These are phyloP conservation scores for Odontocolon sp. DNA, from an alignment of 2,888 invertebrate genomes.

Conservation along the genomic window DNA sequence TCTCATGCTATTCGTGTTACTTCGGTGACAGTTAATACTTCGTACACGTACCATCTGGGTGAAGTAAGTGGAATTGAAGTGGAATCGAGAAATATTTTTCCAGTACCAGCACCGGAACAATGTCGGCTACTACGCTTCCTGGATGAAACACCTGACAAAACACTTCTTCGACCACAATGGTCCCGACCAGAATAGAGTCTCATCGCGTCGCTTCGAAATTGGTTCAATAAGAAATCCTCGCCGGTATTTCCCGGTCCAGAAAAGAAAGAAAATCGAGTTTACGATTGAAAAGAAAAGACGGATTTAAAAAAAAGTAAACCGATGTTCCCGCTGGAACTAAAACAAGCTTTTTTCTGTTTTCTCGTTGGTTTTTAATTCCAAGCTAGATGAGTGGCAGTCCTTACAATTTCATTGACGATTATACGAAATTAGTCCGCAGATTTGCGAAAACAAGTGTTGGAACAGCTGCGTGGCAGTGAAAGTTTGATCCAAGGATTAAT, in stretches of 20 bases:
- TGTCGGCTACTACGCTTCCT: not conserved
- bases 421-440: constrained; percentile 33
- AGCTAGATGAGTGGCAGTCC: not conserved
- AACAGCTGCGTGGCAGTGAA: constrained; percentile 47
- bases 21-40: not conserved
- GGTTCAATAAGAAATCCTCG: constrained; percentile 18
- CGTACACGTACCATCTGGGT: not conserved
- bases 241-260: not conserved
- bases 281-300: not conserved
- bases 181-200: not conserved
- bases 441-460: constrained; percentile 37
- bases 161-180: not conserved
- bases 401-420: constrained; percentile 20
- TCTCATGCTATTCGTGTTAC: constrained; percentile 6
- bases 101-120: constrained; percentile 29
- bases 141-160: constrained; percentile 18
- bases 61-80: constrained; percentile 6
- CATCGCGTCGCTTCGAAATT: constrained; percentile 23
- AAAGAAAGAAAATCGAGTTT: not conserved
- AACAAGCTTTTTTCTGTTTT: not conserved
- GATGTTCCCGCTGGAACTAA: too few relatives aligned
- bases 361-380: not conserved
- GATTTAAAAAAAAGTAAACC: too few relatives aligned
- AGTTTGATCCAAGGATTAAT: constrained; percentile 41
- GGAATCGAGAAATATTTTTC: constrained; percentile 38